Evolutionary conservation across 1,140 invertebrate species (phyloP), one percentile per base, ranked within the genome.

Genomic region (Anastrepha obliqua): DNA sequence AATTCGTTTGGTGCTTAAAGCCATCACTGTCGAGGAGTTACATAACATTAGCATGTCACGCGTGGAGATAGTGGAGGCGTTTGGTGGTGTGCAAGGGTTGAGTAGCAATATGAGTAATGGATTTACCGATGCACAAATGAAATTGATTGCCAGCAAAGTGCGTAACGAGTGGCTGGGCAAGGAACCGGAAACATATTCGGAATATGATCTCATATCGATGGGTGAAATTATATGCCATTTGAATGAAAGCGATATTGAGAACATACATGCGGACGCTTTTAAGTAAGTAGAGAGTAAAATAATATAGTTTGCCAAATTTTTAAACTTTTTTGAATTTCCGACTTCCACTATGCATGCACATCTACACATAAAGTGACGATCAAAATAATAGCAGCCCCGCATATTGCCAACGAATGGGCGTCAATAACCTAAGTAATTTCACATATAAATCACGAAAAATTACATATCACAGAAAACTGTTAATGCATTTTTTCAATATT

Each of bases 151-250:
- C 20, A 64, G 85, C 64, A 89, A 89, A 85, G 86, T 88, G 4
- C 86, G 87, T 47, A 11, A 70, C 3, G 89, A 89, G 64, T 89
- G 89, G 89, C 44, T 86, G 47, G 87, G 86, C 3, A 89, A 89
- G 78, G 47, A n/a, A 20, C 89, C 89, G 11, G 8, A 62, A 39
- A 89, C 87, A 7, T 89, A 89, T 67, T 89, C 89, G 1, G 89
- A 88, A 59, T 89, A 89, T 70, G 89, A 89, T 87, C 55, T 89
- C 15, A 70, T 44, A 47, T 29, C 86, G 7, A 78, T 89, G 89
- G 89, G 87, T n/a, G 86, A 87, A 87, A 88, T 89, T 29, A 9
- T 88, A n/a, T 89, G 89, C n/a, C 59, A 88, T 58, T 51, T 89
- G 15, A 88, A 89, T 81, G 67, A 39, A 9, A 78, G 59, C 0